Percentiles rank a stretch among this genome's conserved stretches.
These are phyloP conservation scores for Xestia ashworthii DNA, from an alignment of 2,888 invertebrate species.

Conservation along the genomic window DNA sequence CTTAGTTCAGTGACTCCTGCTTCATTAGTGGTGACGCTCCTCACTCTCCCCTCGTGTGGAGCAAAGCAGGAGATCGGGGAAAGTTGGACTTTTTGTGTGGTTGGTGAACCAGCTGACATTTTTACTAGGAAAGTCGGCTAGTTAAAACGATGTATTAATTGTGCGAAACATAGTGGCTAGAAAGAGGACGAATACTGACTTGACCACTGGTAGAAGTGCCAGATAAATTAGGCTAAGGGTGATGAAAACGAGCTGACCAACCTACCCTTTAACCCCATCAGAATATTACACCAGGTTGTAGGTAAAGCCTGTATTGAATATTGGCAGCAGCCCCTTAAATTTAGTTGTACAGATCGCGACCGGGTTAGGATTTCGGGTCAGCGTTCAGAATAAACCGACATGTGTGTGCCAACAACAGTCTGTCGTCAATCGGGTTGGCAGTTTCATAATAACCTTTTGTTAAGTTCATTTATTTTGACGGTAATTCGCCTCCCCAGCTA, in stretches of 20 bases:
- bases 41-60: slow-evolving; percentile 35
- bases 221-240: neutral
- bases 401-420: neutral
- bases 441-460: neutral
- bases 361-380: no score
- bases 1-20: slow-evolving; percentile 64
- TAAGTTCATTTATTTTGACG: neutral
- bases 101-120: no score
- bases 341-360: no score
- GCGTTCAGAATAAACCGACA: no score
- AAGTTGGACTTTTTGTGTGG: neutral
- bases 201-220: neutral
- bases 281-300: neutral
- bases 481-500: neutral
- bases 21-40: slow-evolving; percentile 67
- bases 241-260: no score
- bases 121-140: neutral
- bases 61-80: slow-evolving; percentile 35
- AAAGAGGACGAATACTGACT: neutral
- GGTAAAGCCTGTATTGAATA: neutral
- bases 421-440: neutral
- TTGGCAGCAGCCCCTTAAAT: neutral
- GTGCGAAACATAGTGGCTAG: neutral
- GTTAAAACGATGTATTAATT: no score
- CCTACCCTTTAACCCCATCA: neutral